phyloP scores from a whole-genome alignment of 2,113 vertebrate species.

The Daphoenositta chrysoptera region DNA sequence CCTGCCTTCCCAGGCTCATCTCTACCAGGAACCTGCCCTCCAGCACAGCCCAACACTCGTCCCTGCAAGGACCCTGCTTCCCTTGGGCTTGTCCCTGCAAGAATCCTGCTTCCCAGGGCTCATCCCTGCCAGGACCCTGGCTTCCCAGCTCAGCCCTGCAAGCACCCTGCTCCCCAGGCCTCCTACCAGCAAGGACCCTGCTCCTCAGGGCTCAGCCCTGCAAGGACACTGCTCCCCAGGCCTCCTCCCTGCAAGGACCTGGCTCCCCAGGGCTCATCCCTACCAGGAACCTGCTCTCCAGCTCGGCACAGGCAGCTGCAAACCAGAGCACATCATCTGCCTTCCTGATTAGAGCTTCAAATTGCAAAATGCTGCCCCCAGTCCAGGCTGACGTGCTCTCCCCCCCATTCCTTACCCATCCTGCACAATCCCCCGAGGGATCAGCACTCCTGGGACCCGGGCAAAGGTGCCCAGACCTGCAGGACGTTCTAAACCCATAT shows the following conservation, averaged over 20 bases:
- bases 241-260: not conserved
- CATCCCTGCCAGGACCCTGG: not conserved
- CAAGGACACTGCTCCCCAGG: no score
- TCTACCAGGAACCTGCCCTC: not conserved
- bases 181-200: not conserved
- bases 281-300: not conserved
- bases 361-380: not conserved
- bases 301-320: fast-evolving
- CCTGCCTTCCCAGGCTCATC: no score
- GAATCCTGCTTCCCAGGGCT: fast-evolving
- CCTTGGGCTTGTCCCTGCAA: no score
- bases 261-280: not conserved
- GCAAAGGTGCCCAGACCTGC: not conserved
- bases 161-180: not conserved
- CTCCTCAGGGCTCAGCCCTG: fast-evolving
- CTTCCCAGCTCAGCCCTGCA: no score
- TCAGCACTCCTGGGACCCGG: fast-evolving
- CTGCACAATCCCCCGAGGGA: not conserved
- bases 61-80: no score
- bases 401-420: not conserved
- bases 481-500: fast-evolving
- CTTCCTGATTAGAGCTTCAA: not conserved
- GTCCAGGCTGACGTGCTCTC: not conserved
- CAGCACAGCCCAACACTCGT: no score
- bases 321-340: fast-evolving